Base-by-base conservation (phyloP, 2,888 invertebrate species). In the Lysandra bellargus region DNA sequence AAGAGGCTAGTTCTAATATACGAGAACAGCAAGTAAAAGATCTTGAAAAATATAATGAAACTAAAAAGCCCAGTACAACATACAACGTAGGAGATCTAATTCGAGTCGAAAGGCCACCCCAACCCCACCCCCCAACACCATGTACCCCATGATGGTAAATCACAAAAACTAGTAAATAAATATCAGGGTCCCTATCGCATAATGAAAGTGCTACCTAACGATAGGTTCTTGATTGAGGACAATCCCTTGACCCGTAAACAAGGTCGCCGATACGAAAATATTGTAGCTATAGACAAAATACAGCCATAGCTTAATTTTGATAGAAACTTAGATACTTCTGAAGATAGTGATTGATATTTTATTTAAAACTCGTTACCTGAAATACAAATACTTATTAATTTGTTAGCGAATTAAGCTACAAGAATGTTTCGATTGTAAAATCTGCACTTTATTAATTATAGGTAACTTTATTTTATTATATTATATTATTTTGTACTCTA, bases 201-300 rank as follows among this genome's bases (percentile, higher is more conserved):
- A 57, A 4, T 81, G n/a, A 82, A 82, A 80, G 23, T 81, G 7
- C 73, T 81, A n/a, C 61, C 64, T 1, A 79, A 82, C 44, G 79
- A 81, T 53, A 79, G 81, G 64, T 81, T 61, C 76, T 5, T 81
- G 3, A 49, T 81, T 4, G 81, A 81, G 64, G 81, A 80, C 12
- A 82, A 81, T 5, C 81, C 82, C 5, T 33, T 80, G n/a, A 83
- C 84, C 2, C 78, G 78, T 14, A 82, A 75, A 61, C 81, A 81
- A 4, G 81, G 82, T 33, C 80, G 78, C 12, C 57, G 80, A 1
- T 85, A 85, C 57, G 84, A 84, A 77, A 60, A 72, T 23, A 37
- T 82, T 0, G 81, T 85, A 3, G 81, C 85, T 0, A 69, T 83
- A 2, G 85, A 85, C 73, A 85, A 85, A 79, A 79, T 82, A 2